These are phyloP conservation scores for Phasianus colchicus DNA, from an alignment of 2,113 vertebrate genomes.

Conservation along the genomic window DNA sequence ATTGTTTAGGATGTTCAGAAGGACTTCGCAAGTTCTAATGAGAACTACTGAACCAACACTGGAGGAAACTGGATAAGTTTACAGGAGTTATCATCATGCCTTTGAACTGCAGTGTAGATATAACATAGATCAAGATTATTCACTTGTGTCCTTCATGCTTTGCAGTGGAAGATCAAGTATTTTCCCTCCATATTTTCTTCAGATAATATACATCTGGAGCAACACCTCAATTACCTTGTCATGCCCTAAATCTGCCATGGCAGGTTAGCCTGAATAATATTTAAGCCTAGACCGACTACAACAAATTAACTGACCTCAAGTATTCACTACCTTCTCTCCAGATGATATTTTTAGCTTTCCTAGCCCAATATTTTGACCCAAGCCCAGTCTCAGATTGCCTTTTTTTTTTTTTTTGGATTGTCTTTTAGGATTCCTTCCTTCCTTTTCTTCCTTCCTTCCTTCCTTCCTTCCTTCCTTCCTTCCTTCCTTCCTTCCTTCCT, in stretches of 20 bases:
- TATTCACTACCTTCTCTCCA: not conserved
- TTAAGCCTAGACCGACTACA: not conserved
- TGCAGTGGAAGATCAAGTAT: not conserved
- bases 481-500: no score
- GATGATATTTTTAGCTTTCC: not conserved
- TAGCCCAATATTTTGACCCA: not conserved
- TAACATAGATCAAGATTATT: not conserved
- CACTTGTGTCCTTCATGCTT: not conserved
- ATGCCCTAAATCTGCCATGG: fast-evolving
- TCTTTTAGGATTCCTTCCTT: not conserved
- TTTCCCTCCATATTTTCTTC: not conserved
- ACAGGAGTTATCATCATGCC: not conserved
- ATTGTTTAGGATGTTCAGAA: not conserved
- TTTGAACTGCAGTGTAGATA: not conserved
- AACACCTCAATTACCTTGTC: not conserved
- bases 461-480: no score
- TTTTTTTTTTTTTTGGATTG: not conserved
- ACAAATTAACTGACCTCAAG: not conserved
- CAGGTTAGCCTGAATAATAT: not conserved
- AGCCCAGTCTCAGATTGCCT: not conserved
- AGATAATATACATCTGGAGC: not conserved
- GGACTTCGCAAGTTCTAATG: not conserved
- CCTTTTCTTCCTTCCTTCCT: not conserved
- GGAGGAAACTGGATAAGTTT: not conserved
- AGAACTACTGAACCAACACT: not conserved